Base-by-base conservation (phyloP, 2,113 vertebrate genomes). In the Halichoeres trimaculatus region DNA sequence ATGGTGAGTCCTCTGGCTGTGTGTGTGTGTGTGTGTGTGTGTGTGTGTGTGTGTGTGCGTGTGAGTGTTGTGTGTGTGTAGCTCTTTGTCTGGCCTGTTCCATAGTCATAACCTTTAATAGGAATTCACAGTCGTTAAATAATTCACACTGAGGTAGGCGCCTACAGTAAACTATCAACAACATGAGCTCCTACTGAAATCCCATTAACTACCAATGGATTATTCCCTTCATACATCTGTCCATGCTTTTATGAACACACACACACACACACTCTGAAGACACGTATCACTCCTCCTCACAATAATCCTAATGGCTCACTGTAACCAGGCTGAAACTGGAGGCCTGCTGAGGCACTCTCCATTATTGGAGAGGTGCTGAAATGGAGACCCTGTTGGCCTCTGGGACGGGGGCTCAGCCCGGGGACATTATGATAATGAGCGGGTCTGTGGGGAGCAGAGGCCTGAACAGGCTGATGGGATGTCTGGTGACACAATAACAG, bases 161-260 rank as follows among this genome's bases (percentile, higher is more conserved):
- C 65, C 77, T 73, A 79, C 61, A 13, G 71, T 83, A 89, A 87
- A 89, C 81, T 71, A 85, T 81, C 78, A 82, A 82, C 86, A 88
- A 74, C 76, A 85, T 58, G 40, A 69, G 77, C 78, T 75, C 83
- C 84, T 57, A 80, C 88, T 79, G 87, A 90, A 92, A 93, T 91
- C 87, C 88, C 87, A 92, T 93, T 92, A 92, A 88, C 76, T 58
- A 65, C 70, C 71, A 72, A 89, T 89, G 70, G 92, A 92, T 93
- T 87, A 92, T 89, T 86, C 81, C 67, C 73, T 70, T 52, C 68
- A 80, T 87, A 81, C 59, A 74, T 87, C 78, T 78, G 77, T 78
- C 74, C 67, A 16, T 23, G 60, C 48, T 45, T 72, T 74, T 64
- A 26, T 63, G 41, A 24, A 36, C 63, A 61, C 66, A 78, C 67